phyloP scores from a whole-genome alignment of 1,140 invertebrate species.

The Parasteatoda tepidariorum region DNA sequence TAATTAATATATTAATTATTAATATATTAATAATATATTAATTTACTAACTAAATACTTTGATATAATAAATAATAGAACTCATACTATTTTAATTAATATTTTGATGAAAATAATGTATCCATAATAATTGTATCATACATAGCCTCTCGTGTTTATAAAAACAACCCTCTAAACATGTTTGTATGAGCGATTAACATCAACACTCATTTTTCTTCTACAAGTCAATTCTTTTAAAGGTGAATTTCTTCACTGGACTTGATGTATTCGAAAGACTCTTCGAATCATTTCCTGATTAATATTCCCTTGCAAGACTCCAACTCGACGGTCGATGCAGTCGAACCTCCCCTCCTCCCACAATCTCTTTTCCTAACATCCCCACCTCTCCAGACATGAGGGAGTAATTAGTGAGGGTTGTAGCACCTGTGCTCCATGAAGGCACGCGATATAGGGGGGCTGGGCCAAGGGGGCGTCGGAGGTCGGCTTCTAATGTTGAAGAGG shows the following conservation, averaged over 20 bases:
- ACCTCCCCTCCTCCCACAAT: background rate
- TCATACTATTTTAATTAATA: too few relatives aligned
- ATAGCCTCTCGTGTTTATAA: too few relatives aligned
- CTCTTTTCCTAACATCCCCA: background rate
- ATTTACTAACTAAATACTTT: too few relatives aligned
- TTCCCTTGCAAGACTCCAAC: constrained; percentile 34
- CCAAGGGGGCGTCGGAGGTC: background rate
- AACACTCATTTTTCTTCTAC: too few relatives aligned
- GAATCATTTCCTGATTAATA: constrained; percentile 44
- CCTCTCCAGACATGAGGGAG: constrained; percentile 24
- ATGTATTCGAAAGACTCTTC: background rate
- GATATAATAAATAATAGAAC: too few relatives aligned
- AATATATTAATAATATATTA: too few relatives aligned
- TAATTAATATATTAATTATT: too few relatives aligned
- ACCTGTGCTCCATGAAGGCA: constrained; percentile 30
- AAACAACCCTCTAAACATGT: too few relatives aligned
- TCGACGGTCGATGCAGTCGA: constrained; percentile 29
- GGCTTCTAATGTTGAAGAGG: background rate
- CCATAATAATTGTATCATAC: too few relatives aligned
- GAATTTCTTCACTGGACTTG: background rate
- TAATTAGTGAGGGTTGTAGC: constrained; percentile 30
- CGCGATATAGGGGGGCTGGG: constrained; percentile 8
- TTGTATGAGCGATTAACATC: too few relatives aligned
- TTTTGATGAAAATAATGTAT: too few relatives aligned
- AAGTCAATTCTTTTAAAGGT: background rate